phyloP scores from a whole-genome alignment of 92 coral and sea anemone genomes.

The Porites lobata region DNA sequence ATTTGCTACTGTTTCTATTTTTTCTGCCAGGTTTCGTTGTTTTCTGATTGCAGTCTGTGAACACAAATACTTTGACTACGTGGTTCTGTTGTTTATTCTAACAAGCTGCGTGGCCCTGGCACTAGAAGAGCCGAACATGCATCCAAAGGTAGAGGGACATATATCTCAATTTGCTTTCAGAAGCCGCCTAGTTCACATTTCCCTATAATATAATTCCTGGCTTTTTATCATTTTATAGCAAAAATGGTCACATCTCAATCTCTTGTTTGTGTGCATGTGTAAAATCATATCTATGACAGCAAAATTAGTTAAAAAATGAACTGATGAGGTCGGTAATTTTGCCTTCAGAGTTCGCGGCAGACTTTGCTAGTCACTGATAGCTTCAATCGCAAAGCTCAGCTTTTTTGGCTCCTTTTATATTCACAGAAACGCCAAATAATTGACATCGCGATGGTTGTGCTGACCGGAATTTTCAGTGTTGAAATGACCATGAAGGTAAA shows the following conservation, averaged over 20 bases:
- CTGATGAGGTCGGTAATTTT: too few relatives aligned
- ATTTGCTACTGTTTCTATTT: neutral
- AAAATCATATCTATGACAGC: too few relatives aligned
- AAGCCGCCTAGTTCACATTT: too few relatives aligned
- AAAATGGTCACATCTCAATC: too few relatives aligned
- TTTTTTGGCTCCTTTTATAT: neutral
- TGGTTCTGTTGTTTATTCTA: conserved; percentile 86
- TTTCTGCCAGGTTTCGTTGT: conserved; percentile 73
- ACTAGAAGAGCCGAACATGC: conserved; percentile 82
- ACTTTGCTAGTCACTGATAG: too few relatives aligned
- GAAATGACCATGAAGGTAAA: conserved; percentile 96
- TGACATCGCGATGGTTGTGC: conserved; percentile 79
- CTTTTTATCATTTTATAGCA: too few relatives aligned
- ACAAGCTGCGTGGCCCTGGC: conserved; percentile 91
- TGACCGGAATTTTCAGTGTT: conserved; percentile 88
- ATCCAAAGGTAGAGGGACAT: neutral
- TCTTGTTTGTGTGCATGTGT: too few relatives aligned
- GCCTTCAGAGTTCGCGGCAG: too few relatives aligned
- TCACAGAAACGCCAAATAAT: conserved; percentile 79
- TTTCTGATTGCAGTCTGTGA: conserved; percentile 59
- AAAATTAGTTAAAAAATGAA: too few relatives aligned
- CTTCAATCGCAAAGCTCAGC: neutral
- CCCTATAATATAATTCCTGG: too few relatives aligned
- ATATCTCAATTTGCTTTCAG: too few relatives aligned
- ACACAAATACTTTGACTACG: conserved; percentile 92